Conservation (phyloP, 2,113 vertebrate genomes). For the Pterocles orientalis region DNA sequence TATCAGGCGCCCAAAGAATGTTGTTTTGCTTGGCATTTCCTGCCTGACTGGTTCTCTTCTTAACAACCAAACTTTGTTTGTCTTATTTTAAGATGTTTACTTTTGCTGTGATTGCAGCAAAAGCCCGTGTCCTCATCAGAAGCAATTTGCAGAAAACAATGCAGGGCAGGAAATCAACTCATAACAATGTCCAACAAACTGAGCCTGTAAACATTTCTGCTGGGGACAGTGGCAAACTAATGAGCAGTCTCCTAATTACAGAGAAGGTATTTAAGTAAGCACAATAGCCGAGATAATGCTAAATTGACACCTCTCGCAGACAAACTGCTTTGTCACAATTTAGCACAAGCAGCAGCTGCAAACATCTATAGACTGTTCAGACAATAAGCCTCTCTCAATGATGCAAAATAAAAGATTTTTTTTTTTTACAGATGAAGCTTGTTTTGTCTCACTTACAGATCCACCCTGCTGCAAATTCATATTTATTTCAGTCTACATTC, state of each 20-base stretch:
- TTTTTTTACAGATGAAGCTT: neutral
- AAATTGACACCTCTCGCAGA: neutral
- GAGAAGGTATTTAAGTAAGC: neutral
- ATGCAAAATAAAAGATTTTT: neutral
- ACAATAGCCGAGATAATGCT: neutral
- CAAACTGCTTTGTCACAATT: neutral
- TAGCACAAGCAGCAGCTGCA: neutral
- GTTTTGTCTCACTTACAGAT: neutral
- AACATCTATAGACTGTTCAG: neutral
- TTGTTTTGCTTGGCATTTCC: slow-evolving; percentile 52
- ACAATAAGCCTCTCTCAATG: neutral
- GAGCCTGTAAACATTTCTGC: neutral
- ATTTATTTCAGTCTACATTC: neutral
- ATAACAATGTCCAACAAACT: neutral
- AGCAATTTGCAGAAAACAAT: slow-evolving; percentile 39
- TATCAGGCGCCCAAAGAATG: slow-evolving; percentile 26
- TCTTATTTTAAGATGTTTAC: slow-evolving; percentile 38
- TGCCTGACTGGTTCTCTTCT: slow-evolving; percentile 35
- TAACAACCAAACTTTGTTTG: slow-evolving; percentile 35
- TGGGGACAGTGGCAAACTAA: slow-evolving; percentile 15
- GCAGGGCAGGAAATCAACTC: slow-evolving; percentile 8
- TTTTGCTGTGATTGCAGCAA: slow-evolving; percentile 39
- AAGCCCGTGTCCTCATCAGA: slow-evolving; percentile 2
- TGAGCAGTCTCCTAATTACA: neutral
- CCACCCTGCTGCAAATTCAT: neutral